Evolutionary conservation across 2,888 invertebrate genomes (phyloP).

Genomic region (Yponomeuta cagnagella): DNA sequence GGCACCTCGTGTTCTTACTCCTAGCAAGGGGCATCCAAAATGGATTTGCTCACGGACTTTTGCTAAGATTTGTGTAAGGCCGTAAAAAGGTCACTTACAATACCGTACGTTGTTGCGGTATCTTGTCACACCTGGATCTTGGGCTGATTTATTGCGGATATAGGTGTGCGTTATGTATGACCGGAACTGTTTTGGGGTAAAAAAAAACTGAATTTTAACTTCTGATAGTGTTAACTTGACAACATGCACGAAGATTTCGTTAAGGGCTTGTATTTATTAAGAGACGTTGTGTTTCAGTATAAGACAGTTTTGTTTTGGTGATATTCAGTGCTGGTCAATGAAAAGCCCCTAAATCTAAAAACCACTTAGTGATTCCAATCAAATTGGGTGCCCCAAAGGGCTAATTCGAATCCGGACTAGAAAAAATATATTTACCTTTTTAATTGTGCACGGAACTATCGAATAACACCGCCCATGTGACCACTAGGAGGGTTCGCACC

Average conservation of each 20-base stretch:
- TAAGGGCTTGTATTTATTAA: no score
- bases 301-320: background rate
- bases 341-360: background rate
- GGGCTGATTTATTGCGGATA: background rate
- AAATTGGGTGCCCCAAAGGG: background rate
- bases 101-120: background rate
- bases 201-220: no score
- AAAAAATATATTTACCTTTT: constrained; percentile 1
- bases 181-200: background rate
- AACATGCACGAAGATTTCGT: no score
- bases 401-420: background rate
- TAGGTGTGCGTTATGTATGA: background rate
- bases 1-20: background rate
- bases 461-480: background rate
- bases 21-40: background rate
- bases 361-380: background rate
- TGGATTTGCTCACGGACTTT: background rate
- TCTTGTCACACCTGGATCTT: background rate
- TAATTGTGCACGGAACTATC: background rate
- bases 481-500: background rate
- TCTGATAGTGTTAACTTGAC: no score
- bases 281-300: no score
- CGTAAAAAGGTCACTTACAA: background rate
- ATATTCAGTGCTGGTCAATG: background rate
- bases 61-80: background rate